These are phyloP conservation scores for Acleris emargana DNA, from an alignment of 2,888 invertebrate species.

Conservation along the genomic window DNA sequence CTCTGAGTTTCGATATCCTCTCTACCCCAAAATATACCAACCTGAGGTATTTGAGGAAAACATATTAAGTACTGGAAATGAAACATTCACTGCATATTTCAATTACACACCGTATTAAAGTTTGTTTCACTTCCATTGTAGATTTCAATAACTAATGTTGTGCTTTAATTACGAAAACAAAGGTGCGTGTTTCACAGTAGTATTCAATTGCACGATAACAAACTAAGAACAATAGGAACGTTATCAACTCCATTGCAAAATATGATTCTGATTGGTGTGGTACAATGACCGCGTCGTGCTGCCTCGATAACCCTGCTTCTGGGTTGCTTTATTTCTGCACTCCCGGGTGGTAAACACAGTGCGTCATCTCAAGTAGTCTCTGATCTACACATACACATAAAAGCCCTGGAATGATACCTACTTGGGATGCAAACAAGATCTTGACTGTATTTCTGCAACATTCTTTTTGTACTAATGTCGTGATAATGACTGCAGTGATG, in stretches of 20 bases:
- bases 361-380: conserved; percentile 72
- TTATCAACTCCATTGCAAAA: conserved; percentile 61
- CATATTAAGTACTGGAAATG: too few relatives aligned
- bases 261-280: conserved; percentile 54
- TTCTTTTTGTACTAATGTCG: conserved; percentile 25
- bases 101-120: not conserved
- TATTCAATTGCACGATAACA: conserved; percentile 33
- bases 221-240: conserved; percentile 60
- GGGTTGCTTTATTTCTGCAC: conserved; percentile 72
- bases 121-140: conserved; percentile 1
- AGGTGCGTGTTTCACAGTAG: conserved; percentile 24
- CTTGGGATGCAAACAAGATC: conserved; percentile 23
- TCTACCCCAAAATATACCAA: too few relatives aligned
- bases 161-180: conserved; percentile 31
- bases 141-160: conserved; percentile 16
- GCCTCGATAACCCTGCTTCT: conserved; percentile 67
- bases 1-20: too few relatives aligned
- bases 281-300: conserved; percentile 70
- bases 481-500: conserved; percentile 39
- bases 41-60: too few relatives aligned
- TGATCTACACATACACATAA: conserved; percentile 72
- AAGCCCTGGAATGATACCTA: conserved; percentile 2
- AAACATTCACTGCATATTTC: not conserved
- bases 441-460: conserved; percentile 28
- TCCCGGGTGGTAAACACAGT: conserved; percentile 77